Evolutionary conservation across 2,888 invertebrate species (phyloP), one percentile per base, ranked within the genome.

Genomic region (Melanchra persicariae): DNA sequence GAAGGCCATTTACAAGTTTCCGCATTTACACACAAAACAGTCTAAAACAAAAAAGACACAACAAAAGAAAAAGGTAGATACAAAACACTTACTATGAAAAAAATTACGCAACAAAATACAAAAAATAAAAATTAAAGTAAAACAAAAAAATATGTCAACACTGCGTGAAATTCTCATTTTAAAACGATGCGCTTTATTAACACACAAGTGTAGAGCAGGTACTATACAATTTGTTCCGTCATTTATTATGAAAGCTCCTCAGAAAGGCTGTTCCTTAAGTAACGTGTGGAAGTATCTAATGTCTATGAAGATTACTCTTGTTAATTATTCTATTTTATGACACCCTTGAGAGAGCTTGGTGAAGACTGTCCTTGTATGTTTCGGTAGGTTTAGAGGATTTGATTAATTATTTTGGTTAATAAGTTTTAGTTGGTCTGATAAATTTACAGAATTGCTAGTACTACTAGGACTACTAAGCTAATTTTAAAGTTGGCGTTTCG

Each of bases 311-410:
- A 74, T 74, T 47, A 63, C 51, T 74, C 9, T 22, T 17, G 52
- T 64, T 63, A 63, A 74, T 71, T 47, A 74, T 71, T 74, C 52
- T 47, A 74, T 47, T 64, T 71, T 24, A 71, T 55, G 54, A n/a
- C 30, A 24, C 71, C 22, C 71, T 55, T 40, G 71, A 47, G 54
- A 47, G 47, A 12, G 12, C 40, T 55, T 55, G 15, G 37, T 22
- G 40, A 24, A 40, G 26, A 12, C 10, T 19, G 47, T 22, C 74
- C 54, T 63, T 63, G 17, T 47, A 30, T 30, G 45, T 47, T 63
- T n/a, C 6, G 12, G 55, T 22, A 57, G 2, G 34, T 55, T 10
- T 22, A 45, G 22, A 47, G 15, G 37, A 63, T 70, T 47, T 54
- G n/a, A 30, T 40, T 24, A 54, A 71, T 43, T 34, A 57, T 64